Evolutionary conservation across 2,797 vertebrate genomes (phyloP).

Genomic region (Lycodopsis pacificus): DNA sequence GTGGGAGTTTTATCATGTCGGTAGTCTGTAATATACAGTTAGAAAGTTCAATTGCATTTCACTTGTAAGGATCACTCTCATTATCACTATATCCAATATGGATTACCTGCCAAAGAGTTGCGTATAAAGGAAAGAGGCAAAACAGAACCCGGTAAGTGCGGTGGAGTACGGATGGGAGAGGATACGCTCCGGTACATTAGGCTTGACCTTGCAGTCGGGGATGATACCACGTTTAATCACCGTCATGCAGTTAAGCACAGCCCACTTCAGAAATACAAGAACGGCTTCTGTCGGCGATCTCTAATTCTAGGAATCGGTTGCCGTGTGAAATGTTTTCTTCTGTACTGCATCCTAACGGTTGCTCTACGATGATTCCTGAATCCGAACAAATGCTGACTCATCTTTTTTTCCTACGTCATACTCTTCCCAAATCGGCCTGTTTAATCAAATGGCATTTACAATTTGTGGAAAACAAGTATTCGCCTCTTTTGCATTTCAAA

Average conservation of each 20-base stretch:
- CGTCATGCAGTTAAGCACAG: slow-evolving; percentile 11
- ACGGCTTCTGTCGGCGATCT: slow-evolving; percentile 12
- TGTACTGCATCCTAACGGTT: slow-evolving; percentile 74
- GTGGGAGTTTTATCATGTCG: slow-evolving; percentile 55
- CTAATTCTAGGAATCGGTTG: slow-evolving; percentile 14
- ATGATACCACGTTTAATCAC: slow-evolving; percentile 55
- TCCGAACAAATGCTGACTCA: slow-evolving; percentile 16
- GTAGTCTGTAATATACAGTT: slow-evolving; percentile 86
- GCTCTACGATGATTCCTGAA: slow-evolving; percentile 51
- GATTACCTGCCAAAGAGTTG: slow-evolving; percentile 92
- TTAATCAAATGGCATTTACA: background rate
- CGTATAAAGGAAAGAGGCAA: slow-evolving; percentile 59
- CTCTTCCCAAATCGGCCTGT: background rate
- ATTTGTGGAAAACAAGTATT: background rate
- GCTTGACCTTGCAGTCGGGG: slow-evolving; percentile 43
- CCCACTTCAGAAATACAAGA: slow-evolving; percentile 32
- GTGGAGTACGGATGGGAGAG: slow-evolving; percentile 53
- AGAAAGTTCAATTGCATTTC: slow-evolving; percentile 70
- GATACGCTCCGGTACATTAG: slow-evolving; percentile 40
- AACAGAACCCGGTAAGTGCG: slow-evolving; percentile 65
- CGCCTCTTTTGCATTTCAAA: slow-evolving; percentile 1
- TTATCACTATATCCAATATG: slow-evolving; percentile 97
- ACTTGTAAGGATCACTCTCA: slow-evolving; percentile 70
- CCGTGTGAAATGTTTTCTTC: slow-evolving; percentile 44
- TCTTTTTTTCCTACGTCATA: slow-evolving; percentile 17